A percentile compares a stretch with the other conserved stretches of the same genome.
Conservation (phyloP, 2,797 vertebrate species). For the Salmo trutta region DNA sequence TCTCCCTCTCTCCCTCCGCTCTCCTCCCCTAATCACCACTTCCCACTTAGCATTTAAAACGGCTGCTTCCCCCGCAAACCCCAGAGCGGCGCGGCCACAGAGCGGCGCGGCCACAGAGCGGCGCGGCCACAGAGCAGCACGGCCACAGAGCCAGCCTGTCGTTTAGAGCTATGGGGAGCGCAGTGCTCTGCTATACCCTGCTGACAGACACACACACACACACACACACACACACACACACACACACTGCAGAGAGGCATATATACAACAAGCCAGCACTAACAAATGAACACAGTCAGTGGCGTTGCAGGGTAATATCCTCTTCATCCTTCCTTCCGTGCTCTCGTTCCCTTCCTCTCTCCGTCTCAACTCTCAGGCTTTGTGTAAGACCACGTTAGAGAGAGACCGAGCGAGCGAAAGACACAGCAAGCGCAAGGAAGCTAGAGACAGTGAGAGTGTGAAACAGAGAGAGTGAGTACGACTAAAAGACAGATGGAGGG, state of each 20-base stretch:
- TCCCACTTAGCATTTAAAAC: slow-evolving; percentile 18
- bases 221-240: not conserved
- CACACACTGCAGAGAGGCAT: not conserved
- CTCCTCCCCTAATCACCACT: slow-evolving; percentile 11
- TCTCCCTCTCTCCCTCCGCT: not conserved
- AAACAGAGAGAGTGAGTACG: not conserved
- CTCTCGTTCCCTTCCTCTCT: not conserved
- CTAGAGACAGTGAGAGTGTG: slow-evolving; percentile 8
- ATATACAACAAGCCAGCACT: not conserved
- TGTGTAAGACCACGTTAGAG: not conserved
- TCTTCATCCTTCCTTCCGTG: not conserved
- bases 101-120: too few species aligned
- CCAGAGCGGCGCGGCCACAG: too few species aligned
- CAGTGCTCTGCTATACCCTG: not conserved
- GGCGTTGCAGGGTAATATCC: not conserved
- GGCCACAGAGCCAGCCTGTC: slow-evolving; percentile 2
- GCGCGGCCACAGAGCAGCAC: too few species aligned
- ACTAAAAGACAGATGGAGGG: not conserved
- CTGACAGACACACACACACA: slow-evolving; percentile 9
- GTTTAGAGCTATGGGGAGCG: slow-evolving; percentile 5
- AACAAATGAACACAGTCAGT: not conserved
- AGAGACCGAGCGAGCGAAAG: not conserved
- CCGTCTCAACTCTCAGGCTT: not conserved
- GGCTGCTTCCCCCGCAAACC: not conserved
- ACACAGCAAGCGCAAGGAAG: not conserved